These are phyloP conservation scores for Eupithecia insigniata DNA, from an alignment of 2,888 invertebrate genomes.

Conservation along the genomic window DNA sequence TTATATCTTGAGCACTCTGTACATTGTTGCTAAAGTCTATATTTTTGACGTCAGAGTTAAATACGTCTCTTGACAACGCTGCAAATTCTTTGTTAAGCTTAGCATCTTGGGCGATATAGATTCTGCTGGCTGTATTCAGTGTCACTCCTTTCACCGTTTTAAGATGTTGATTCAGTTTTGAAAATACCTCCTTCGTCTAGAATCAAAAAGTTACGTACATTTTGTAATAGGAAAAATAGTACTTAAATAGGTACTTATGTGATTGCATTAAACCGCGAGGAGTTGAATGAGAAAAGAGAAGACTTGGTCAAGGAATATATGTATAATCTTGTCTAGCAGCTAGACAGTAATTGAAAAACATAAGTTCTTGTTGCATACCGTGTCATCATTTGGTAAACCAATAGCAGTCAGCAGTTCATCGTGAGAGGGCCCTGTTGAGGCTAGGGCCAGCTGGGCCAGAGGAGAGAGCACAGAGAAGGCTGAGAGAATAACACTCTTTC, in stretches of 20 bases:
- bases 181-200: slow-evolving; percentile 66
- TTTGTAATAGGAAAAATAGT: not conserved
- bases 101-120: slow-evolving; percentile 84
- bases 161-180: slow-evolving; percentile 51
- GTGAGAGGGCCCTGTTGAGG: slow-evolving; percentile 66
- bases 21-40: slow-evolving; percentile 84
- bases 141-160: slow-evolving; percentile 76
- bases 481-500: slow-evolving; percentile 71
- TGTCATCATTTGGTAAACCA: slow-evolving; percentile 63
- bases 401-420: slow-evolving; percentile 66
- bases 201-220: slow-evolving; percentile 33
- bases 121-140: slow-evolving; percentile 87
- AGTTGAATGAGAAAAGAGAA: not conserved
- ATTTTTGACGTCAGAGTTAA: slow-evolving; percentile 85
- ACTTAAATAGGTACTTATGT: not conserved
- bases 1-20: slow-evolving; percentile 85
- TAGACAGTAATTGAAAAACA: not conserved
- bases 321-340: not conserved
- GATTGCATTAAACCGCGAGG: not conserved
- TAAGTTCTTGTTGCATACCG: slow-evolving; percentile 47
- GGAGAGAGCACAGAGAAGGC: slow-evolving; percentile 76
- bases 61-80: slow-evolving; percentile 80
- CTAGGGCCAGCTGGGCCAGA: slow-evolving; percentile 67
- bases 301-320: not conserved
- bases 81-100: slow-evolving; percentile 83